Evolutionary conservation across 2,113 vertebrate genomes (phyloP).

Genomic region (Muntiacus reevesi): DNA sequence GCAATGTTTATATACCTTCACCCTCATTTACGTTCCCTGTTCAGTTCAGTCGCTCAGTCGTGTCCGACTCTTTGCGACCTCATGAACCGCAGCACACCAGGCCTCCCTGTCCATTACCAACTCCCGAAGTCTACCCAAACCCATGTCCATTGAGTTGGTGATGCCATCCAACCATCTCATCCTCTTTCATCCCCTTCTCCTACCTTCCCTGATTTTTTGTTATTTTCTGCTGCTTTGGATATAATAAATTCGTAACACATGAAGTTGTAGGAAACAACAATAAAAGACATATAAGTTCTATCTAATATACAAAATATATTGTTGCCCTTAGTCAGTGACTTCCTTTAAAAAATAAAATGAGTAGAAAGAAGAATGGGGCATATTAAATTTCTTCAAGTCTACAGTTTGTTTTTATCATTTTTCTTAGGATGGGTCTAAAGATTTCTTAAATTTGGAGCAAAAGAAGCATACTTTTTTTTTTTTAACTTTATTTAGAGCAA

Average conservation of each 20-base stretch:
- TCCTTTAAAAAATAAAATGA: neutral
- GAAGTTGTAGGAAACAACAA: neutral
- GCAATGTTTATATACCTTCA: neutral
- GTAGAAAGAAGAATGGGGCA: neutral
- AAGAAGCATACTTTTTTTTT: neutral
- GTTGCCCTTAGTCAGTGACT: neutral
- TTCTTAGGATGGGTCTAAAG: neutral
- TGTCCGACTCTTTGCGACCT: neutral
- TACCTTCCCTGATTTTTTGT: neutral
- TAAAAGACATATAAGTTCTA: neutral
- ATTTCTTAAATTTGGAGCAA: neutral
- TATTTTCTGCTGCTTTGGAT: neutral
- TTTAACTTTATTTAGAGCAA: neutral
- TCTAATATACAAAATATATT: neutral
- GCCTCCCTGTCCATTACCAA: neutral
- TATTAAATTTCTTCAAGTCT: neutral
- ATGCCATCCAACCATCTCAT: neutral
- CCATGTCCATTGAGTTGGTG: neutral
- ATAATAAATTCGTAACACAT: neutral
- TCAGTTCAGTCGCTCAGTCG: neutral
- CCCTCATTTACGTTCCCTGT: neutral
- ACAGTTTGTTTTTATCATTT: neutral
- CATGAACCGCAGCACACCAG: neutral
- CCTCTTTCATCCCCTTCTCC: neutral
- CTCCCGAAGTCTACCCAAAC: neutral